Percentiles rank a stretch among this genome's conserved stretches.
Evolutionary conservation across 2,113 vertebrate genomes (phyloP).

Genomic region (Crotalus horridus): DNA sequence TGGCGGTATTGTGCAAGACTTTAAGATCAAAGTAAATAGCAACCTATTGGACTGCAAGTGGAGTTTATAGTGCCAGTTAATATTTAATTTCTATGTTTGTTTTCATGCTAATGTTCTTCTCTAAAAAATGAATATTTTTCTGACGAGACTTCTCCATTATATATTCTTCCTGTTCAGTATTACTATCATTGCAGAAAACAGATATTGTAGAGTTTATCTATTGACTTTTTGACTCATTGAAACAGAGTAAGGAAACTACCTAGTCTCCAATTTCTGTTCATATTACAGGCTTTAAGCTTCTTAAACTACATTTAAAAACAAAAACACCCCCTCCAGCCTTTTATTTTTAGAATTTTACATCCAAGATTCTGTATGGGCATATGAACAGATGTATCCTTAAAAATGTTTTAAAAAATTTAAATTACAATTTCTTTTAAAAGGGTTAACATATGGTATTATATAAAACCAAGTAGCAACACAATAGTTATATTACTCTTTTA

Average conservation of each 20-base stretch:
- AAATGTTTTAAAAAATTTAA: not conserved
- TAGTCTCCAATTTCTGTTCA: not conserved
- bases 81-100: conserved; percentile 18
- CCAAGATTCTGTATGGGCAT: not conserved
- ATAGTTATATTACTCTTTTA: not conserved
- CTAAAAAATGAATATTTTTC: not conserved
- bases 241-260: not conserved
- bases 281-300: not conserved
- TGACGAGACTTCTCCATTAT: conserved; percentile 46
- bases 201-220: not conserved
- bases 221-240: not conserved
- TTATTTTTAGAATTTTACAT: not conserved
- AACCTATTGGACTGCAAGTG: not conserved
- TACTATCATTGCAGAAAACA: conserved; percentile 45
- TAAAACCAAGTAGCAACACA: not conserved
- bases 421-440: not conserved
- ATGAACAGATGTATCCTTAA: not conserved
- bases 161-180: conserved; percentile 53
- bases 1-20: not conserved
- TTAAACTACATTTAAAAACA: not conserved
- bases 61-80: conserved; percentile 8
- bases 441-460: not conserved
- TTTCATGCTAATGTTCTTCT: conserved; percentile 32
- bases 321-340: not conserved
- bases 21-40: not conserved